Conservation (phyloP, 2,113 vertebrate species). For the Heptranchias perlo region DNA sequence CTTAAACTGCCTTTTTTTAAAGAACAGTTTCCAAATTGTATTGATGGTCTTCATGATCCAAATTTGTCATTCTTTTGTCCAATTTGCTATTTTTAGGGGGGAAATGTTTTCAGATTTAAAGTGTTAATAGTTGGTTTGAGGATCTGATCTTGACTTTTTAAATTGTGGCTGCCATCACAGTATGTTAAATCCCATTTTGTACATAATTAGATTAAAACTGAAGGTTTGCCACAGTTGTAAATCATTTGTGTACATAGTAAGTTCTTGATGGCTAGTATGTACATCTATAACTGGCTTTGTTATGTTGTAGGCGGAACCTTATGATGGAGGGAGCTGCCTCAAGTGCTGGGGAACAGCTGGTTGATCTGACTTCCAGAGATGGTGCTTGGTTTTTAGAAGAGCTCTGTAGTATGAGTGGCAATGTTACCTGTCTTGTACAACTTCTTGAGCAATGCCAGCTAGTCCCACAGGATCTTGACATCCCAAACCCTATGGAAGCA, state of each 20-base stretch:
- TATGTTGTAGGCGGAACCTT: conserved; percentile 70
- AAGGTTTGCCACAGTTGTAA: neutral
- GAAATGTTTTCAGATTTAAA: too few species aligned
- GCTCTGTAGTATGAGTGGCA: conserved; percentile 93
- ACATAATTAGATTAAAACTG: neutral
- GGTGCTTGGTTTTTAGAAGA: conserved; percentile 97
- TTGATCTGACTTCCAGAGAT: conserved; percentile 86
- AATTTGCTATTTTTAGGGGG: neutral
- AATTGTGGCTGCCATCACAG: neutral
- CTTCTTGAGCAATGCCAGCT: conserved; percentile 85
- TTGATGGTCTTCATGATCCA: neutral
- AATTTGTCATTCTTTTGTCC: neutral
- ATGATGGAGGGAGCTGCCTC: conserved; percentile 95
- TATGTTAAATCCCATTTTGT: neutral
- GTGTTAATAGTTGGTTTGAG: neutral
- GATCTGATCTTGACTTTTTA: neutral
- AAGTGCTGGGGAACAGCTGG: conserved; percentile 86
- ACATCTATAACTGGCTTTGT: neutral
- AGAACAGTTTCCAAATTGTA: neutral
- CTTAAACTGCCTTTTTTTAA: neutral
- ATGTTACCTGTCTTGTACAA: conserved; percentile 79
- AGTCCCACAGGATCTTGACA: conserved; percentile 81
- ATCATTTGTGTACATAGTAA: neutral
- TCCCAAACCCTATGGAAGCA: conserved; percentile 75
- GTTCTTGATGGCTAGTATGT: neutral